Evolutionary conservation across 2,797 vertebrate species (phyloP).

Genomic region (Mormyrus hasselquistii): DNA sequence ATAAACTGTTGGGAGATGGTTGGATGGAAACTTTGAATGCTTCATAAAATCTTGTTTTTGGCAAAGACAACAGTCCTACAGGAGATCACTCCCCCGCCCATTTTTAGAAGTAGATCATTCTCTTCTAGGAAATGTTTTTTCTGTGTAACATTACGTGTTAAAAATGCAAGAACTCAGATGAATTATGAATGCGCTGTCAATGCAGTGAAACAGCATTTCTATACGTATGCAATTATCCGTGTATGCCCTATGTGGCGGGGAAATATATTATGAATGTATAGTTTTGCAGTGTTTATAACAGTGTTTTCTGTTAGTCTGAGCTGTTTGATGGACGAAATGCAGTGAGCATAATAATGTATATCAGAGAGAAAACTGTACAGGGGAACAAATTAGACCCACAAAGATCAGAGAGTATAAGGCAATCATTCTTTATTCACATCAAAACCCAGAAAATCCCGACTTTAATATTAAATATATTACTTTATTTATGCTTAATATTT

Average conservation of each 20-base stretch:
- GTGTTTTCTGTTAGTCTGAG: not conserved
- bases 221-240: not conserved
- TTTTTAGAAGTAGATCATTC: not conserved
- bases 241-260: not conserved
- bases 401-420: not conserved
- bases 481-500: constrained; percentile 7
- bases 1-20: not conserved
- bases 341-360: not conserved
- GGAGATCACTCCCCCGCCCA: not conserved
- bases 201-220: not conserved
- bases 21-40: not conserved
- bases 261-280: not conserved
- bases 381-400: not conserved
- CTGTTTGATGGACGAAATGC: not conserved
- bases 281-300: not conserved
- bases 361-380: not conserved
- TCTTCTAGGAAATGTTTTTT: not conserved
- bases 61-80: not conserved
- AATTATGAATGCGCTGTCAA: not conserved
- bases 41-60: not conserved
- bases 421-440: not conserved
- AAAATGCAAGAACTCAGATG: not conserved
- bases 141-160: not conserved
- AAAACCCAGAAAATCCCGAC: not conserved
- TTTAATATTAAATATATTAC: not conserved